Percentiles rank a stretch among this genome's conserved stretches.
These are phyloP conservation scores for Falcaria lacertinaria DNA, from an alignment of 2,888 invertebrate species.

Conservation along the genomic window DNA sequence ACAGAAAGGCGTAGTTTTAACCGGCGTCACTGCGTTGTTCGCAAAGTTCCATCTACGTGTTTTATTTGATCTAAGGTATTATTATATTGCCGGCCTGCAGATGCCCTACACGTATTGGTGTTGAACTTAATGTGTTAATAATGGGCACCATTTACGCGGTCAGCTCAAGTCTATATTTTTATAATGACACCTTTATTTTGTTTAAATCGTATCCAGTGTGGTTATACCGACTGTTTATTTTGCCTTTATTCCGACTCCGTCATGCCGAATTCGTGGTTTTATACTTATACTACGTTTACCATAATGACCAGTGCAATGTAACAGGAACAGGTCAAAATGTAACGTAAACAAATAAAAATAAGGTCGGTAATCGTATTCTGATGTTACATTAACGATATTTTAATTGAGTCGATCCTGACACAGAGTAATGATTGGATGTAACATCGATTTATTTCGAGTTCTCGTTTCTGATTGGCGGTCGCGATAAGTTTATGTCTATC, in stretches of 20 bases:
- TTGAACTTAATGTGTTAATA: neutral
- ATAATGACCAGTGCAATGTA: slow-evolving; percentile 75
- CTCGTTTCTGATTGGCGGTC: slow-evolving; percentile 77
- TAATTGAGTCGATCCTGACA: slow-evolving; percentile 79
- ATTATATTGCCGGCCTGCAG: no score
- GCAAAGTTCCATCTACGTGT: no score
- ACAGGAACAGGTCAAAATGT: slow-evolving; percentile 34
- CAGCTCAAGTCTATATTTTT: slow-evolving; percentile 43
- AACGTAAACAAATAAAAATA: slow-evolving; percentile 36
- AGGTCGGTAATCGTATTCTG: slow-evolving; percentile 52
- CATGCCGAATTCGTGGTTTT: slow-evolving; percentile 77
- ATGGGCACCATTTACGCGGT: slow-evolving; percentile 12
- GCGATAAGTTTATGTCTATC: slow-evolving; percentile 75
- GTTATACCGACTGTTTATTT: slow-evolving; percentile 72
- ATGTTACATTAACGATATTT: slow-evolving; percentile 74
- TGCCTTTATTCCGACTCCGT: slow-evolving; percentile 75
- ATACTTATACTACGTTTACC: slow-evolving; percentile 70
- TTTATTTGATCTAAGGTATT: no score
- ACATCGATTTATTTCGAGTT: slow-evolving; percentile 79
- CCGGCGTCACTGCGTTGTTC: no score
- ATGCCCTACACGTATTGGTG: neutral
- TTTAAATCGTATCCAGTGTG: slow-evolving; percentile 49
- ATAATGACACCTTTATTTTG: slow-evolving; percentile 58
- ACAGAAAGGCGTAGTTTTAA: no score
- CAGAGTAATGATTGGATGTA: slow-evolving; percentile 79